Base-by-base conservation (phyloP, 2,797 vertebrate genomes). In the Crax fasciolata region DNA sequence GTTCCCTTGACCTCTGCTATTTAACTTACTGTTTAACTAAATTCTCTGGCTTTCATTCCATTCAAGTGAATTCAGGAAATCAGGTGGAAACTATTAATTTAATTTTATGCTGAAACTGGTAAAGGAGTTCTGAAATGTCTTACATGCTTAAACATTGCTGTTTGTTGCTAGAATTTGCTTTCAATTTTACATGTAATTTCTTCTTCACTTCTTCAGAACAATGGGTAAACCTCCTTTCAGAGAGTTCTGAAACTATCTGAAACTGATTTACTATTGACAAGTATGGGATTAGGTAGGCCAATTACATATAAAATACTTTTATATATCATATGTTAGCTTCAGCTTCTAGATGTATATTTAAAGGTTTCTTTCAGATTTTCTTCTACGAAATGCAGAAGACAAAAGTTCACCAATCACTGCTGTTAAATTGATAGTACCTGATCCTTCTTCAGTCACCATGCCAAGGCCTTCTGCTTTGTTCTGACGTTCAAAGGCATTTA, bases 401-500 rank as follows among this genome's bases (percentile, higher is more conserved):
- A 59, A 78, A 73, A 44, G 9, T 25, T 71, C n/a, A 76, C 1
- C 16, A 39, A 46, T 14, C 0, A 62, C 85, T 92, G 84, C n/a
- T 76, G 52, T 68, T 73, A 66, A 93, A 54, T 71, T 13, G 16
- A 44, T 32, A 87, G 70, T 98, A 99, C 99, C 99, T 98, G 99
- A 99, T 92, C 99, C 99, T 95, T 99, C 99, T 93, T 99, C 99
- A 9, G 99, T 99, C 94, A 99, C 99, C 99, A 99, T 99, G 14
- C 99, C 99, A 83, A 99, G 98, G 65, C 99, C 99, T 96, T 99
- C 99, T 12, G 99, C 99, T 98, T 99, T 99, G 97, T 99, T 99
- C 96, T 99, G 99, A 72, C 99, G 98, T 97, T 99, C 99, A 91
- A 99, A 99, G 2, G 99, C 99, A 93, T 99, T 99, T 68, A 99